These are phyloP conservation scores for Caerostris extrusa DNA, from an alignment of 1,140 invertebrate species.

Conservation along the genomic window DNA sequence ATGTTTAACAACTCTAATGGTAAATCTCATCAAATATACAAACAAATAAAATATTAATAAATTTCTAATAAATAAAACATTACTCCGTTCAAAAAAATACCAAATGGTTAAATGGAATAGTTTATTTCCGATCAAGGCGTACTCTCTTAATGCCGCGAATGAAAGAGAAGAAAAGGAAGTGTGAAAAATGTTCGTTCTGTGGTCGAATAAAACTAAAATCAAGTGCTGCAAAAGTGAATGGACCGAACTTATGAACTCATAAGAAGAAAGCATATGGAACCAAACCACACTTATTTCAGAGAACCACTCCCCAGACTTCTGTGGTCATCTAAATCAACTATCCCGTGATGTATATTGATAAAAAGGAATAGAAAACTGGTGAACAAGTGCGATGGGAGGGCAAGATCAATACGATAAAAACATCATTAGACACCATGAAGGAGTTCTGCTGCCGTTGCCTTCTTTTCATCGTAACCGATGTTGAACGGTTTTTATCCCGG, in stretches of 20 bases:
- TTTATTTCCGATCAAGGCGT: conserved; percentile 25
- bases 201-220: neutral
- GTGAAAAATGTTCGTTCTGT: conserved; percentile 1
- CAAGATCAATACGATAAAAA: conserved; percentile 54
- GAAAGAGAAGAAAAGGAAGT: neutral
- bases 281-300: neutral
- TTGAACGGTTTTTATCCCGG: conserved; percentile 58
- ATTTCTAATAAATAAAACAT: too few species aligned
- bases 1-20: too few species aligned
- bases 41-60: too few species aligned
- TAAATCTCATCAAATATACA: too few species aligned
- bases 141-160: neutral
- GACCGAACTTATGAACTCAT: neutral
- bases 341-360: conserved; percentile 60
- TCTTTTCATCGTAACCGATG: conserved; percentile 61
- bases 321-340: conserved; percentile 60
- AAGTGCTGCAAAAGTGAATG: neutral
- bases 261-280: neutral
- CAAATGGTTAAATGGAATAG: neutral
- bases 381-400: conserved; percentile 12
- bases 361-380: neutral
- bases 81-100: too few species aligned
- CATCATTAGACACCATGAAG: conserved; percentile 50
- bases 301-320: neutral
- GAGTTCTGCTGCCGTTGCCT: neutral